These are phyloP conservation scores for Apis mellifera DNA, from an alignment of 1,140 invertebrate genomes.

Conservation along the genomic window DNA sequence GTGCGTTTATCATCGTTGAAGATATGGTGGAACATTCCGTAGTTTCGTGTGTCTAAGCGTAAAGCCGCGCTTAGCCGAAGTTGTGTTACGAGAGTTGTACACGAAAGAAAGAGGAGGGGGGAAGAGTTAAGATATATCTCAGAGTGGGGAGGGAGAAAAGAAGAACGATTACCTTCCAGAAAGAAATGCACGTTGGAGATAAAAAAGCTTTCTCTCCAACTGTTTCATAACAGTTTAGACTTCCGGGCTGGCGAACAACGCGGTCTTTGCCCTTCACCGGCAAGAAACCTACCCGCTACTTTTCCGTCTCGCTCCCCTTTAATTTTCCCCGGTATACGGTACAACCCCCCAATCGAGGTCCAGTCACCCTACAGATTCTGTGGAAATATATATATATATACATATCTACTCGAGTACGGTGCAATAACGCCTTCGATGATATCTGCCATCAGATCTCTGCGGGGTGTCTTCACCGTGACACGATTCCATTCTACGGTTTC, in stretches of 20 bases:
- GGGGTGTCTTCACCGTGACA: neutral
- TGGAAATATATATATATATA: conserved; percentile 12
- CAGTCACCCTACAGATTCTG: neutral
- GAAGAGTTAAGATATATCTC: conserved; percentile 7
- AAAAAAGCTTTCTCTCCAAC: conserved; percentile 63
- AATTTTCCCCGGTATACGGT: conserved; percentile 34
- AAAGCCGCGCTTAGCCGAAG: conserved; percentile 5
- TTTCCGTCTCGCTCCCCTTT: conserved; percentile 32
- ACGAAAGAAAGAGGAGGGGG: conserved; percentile 14
- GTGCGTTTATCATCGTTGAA: conserved; percentile 5
- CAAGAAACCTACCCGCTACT: conserved; percentile 43
- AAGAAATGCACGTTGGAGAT: conserved; percentile 60
- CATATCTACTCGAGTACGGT: neutral
- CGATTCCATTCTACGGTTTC: neutral
- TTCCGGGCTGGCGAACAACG: conserved; percentile 47
- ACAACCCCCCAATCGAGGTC: conserved; percentile 9
- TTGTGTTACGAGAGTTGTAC: neutral
- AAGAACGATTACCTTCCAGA: conserved; percentile 63
- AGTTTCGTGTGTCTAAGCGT: conserved; percentile 33
- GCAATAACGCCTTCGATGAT: conserved; percentile 54
- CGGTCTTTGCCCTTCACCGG: conserved; percentile 46
- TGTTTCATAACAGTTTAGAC: conserved; percentile 66
- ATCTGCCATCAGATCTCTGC: conserved; percentile 24
- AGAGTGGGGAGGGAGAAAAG: conserved; percentile 32
- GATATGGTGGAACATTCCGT: conserved; percentile 18